Evolutionary conservation across 2,888 invertebrate genomes (phyloP).

Genomic region (Cepaea hortensis): DNA sequence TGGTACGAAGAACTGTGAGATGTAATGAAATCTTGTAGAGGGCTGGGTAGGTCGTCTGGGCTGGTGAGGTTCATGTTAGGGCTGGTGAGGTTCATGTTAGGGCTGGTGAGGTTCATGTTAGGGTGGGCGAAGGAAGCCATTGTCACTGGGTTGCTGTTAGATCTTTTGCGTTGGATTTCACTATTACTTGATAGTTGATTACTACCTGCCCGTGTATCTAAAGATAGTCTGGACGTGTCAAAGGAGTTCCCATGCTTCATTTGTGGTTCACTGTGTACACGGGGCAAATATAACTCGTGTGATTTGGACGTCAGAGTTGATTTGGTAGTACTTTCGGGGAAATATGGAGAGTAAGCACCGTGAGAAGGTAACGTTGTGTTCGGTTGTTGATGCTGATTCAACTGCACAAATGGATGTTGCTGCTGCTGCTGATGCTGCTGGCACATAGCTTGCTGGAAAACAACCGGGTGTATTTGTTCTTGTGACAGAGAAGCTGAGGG

Average conservation of each 20-base stretch:
- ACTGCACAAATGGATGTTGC: neutral
- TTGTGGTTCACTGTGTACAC: neutral
- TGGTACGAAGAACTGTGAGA: neutral
- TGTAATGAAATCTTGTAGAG: neutral
- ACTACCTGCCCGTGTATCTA: neutral
- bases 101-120: neutral
- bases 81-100: too few relatives aligned
- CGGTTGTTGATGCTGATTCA: neutral
- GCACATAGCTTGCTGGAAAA: neutral
- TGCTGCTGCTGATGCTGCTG: slow-evolving; percentile 1
- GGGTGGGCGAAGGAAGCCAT: neutral
- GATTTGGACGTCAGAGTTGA: neutral
- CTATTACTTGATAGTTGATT: too few relatives aligned
- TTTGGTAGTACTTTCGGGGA: neutral
- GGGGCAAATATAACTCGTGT: neutral
- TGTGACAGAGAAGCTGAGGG: neutral
- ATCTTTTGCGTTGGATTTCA: neutral
- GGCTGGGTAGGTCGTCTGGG: neutral
- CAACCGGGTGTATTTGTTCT: neutral
- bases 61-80: too few relatives aligned
- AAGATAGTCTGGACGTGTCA: neutral
- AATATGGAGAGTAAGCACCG: neutral
- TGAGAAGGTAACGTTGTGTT: neutral
- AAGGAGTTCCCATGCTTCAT: neutral
- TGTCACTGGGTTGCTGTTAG: slow-evolving; percentile 35